Percentiles rank a stretch among this genome's conserved stretches.
phyloP scores from a whole-genome alignment of 2,797 vertebrate species.

The Halcyon smyrnensis region DNA sequence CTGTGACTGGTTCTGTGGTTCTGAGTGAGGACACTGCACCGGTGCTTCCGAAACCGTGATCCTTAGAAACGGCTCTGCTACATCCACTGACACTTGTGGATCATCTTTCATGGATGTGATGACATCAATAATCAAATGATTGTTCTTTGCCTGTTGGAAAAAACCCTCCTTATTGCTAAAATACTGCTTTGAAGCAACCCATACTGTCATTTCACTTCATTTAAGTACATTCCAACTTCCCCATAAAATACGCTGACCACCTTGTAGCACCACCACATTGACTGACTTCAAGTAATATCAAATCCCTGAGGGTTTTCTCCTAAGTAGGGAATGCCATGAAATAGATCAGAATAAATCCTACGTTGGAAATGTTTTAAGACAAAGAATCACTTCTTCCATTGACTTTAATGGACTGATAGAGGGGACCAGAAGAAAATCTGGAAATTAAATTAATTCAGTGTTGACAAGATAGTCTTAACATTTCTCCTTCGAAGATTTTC shows the following conservation, averaged over 20 bases:
- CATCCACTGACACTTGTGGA: neutral
- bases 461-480: neutral
- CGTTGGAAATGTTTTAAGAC: neutral
- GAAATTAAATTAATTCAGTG: neutral
- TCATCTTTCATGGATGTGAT: neutral
- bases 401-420: neutral
- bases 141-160: neutral
- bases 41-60: neutral
- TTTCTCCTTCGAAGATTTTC: neutral
- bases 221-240: neutral
- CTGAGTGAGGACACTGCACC: neutral
- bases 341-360: neutral
- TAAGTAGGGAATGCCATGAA: neutral
- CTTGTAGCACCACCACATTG: neutral
- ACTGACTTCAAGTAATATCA: neutral
- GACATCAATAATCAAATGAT: neutral
- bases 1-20: neutral
- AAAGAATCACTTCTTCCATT: neutral
- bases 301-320: neutral
- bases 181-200: neutral
- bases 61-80: neutral
- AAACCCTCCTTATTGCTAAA: neutral
- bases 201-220: neutral
- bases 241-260: neutral
- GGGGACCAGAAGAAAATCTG: neutral